A percentile compares a stretch with the other conserved stretches of the same genome.
Evolutionary conservation across 2,888 invertebrate genomes (phyloP).

Genomic region (Meliscaeva auricollis): DNA sequence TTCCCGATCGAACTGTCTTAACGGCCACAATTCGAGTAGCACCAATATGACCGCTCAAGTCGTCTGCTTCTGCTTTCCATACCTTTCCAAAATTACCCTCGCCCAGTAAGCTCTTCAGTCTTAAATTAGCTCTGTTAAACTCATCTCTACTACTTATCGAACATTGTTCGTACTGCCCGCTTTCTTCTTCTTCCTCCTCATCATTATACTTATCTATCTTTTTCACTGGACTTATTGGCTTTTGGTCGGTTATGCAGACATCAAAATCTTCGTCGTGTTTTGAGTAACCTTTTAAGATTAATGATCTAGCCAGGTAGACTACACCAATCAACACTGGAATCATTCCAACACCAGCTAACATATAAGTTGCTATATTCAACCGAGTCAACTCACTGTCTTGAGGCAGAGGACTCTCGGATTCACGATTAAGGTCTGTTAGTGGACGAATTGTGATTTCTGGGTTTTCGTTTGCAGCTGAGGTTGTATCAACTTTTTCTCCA

Average conservation of each 20-base stretch:
- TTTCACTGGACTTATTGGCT: conserved; percentile 84
- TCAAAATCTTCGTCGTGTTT: conserved; percentile 86
- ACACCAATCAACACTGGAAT: conserved; percentile 86
- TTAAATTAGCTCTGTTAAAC: conserved; percentile 91
- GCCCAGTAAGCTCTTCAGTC: conserved; percentile 91
- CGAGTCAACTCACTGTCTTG: conserved; percentile 86
- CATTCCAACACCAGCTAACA: conserved; percentile 87
- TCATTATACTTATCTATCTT: conserved; percentile 79
- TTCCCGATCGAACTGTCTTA: conserved; percentile 92
- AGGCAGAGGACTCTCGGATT: conserved; percentile 77
- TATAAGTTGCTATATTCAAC: conserved; percentile 87
- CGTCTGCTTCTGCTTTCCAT: conserved; percentile 94
- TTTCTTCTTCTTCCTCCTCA: conserved; percentile 51
- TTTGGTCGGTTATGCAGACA: conserved; percentile 86
- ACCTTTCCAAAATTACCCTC: conserved; percentile 95
- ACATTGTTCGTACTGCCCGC: conserved; percentile 79
- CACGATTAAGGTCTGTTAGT: conserved; percentile 41
- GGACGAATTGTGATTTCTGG: conserved; percentile 7
- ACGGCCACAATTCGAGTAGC: conserved; percentile 93
- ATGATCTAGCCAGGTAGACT: conserved; percentile 85
- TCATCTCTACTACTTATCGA: conserved; percentile 85
- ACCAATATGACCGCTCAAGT: conserved; percentile 90
- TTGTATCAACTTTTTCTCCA: not conserved
- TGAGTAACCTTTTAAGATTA: conserved; percentile 84
- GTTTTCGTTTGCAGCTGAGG: not conserved